Evolutionary conservation across 2,797 vertebrate genomes (phyloP).

Genomic region (Oreortyx pictus): DNA sequence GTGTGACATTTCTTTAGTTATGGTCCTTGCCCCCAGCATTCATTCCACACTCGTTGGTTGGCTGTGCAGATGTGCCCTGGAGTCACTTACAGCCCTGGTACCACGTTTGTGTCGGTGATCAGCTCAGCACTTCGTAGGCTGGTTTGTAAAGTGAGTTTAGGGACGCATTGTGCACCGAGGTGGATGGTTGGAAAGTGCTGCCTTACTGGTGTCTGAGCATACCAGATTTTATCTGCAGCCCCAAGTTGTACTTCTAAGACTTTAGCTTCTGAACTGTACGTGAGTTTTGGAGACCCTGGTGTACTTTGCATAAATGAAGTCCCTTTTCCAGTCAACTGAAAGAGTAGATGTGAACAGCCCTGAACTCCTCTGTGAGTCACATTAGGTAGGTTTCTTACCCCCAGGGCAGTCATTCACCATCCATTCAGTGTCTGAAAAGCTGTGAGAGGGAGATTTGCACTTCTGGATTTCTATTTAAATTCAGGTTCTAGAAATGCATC

Average conservation of each 20-base stretch:
- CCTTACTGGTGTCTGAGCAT: neutral
- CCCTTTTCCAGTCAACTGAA: neutral
- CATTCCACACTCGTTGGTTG: fast-evolving
- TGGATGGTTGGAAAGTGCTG: neutral
- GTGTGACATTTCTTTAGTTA: neutral
- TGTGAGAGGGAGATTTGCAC: neutral
- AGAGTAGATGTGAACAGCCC: neutral
- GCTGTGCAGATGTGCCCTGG: neutral
- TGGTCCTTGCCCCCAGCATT: fast-evolving
- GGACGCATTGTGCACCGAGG: fast-evolving
- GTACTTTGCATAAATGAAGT: neutral
- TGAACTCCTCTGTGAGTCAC: neutral
- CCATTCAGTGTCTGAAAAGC: neutral
- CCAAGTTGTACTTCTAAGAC: neutral
- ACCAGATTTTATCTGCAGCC: constrained; percentile 20
- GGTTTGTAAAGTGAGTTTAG: neutral
- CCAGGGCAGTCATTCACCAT: neutral
- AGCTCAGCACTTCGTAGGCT: neutral
- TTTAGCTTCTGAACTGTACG: neutral
- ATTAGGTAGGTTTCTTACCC: neutral
- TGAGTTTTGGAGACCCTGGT: neutral
- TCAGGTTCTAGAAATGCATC: neutral
- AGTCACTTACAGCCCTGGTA: neutral
- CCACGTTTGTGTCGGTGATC: neutral
- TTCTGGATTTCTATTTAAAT: neutral